Evolutionary conservation across 2,797 vertebrate species (phyloP), one percentile per base, ranked within the genome.

Genomic region (Labeo calbasu): DNA sequence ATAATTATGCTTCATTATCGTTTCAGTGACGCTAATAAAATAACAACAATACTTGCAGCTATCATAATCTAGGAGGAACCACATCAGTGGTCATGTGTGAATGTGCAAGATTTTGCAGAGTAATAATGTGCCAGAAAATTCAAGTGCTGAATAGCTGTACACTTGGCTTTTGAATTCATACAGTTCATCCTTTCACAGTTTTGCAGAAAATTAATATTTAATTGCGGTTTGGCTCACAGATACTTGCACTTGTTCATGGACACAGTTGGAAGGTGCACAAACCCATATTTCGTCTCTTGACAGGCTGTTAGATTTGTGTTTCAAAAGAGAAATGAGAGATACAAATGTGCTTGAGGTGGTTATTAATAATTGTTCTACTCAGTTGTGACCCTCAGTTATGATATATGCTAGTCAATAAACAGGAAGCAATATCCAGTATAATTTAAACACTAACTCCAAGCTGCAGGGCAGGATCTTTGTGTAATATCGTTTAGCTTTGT

Each of bases 1-100:
- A 76, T 76, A 55, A 78, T 73, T 68, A 82, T 28, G 14, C 63
- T 50, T 65, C 23, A 79, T 88, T 82, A 84, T 70, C 40, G n/a
- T 50, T 13, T 50, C 68, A 32, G n/a, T 36, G 75, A 19, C 5
- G 40, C 57, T 76, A 84, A 82, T 80, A 51, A 82, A 88, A 77
- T 43, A 66, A 77, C 13, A 75, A 69, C 83, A 69, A 28, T 15
- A 70, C 77, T 2, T 2, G 61, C 66, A 40, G 80, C 77, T 36
- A 82, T 69, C 55, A 81, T 21, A 40, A 50, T 48, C 53, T 40
- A 10, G 32, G 61, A 13, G 23, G 57, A 28, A 40, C 63, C 28
- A 51, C 53, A 40, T 61, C 59, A 40, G 50, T 15, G 46, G 13
- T 36, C 40, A 13, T 12, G 46, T 4, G 28, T 76, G 61, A 81